phyloP scores from a whole-genome alignment of 2,888 invertebrate species.

The Uloborus plumipes region DNA sequence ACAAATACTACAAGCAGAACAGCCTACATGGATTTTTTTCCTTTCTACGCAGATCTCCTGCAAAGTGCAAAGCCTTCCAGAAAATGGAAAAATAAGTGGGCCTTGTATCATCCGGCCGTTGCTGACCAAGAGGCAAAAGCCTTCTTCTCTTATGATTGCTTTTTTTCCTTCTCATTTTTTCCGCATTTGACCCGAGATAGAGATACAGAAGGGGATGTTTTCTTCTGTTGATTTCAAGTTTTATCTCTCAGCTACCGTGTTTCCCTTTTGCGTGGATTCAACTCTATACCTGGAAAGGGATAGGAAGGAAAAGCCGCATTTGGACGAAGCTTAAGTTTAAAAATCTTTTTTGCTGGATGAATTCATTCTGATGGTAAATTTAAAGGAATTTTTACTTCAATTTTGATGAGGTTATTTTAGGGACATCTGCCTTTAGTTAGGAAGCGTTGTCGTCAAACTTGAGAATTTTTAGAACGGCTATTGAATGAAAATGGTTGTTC shows the following conservation, averaged over 20 bases:
- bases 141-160: constrained; percentile 23
- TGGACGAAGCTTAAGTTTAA: too few species aligned
- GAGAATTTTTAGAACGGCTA: too few species aligned
- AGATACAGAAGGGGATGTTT: background rate
- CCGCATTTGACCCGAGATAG: constrained; percentile 7
- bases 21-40: constrained; percentile 34
- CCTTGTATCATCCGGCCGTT: constrained; percentile 49
- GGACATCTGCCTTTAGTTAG: too few species aligned
- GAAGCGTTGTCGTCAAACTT: too few species aligned
- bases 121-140: constrained; percentile 29
- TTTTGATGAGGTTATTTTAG: too few species aligned
- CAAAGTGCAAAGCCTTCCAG: constrained; percentile 57
- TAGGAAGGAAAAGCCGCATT: background rate
- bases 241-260: constrained; percentile 24
- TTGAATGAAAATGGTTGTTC: too few species aligned
- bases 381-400: too few species aligned
- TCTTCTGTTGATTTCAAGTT: background rate
- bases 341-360: too few species aligned
- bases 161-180: constrained; percentile 29
- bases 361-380: too few species aligned
- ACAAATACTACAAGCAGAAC: constrained; percentile 46
- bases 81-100: constrained; percentile 60
- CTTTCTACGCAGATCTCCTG: constrained; percentile 11
- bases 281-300: background rate
- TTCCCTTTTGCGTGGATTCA: background rate